Percentiles rank a stretch among this genome's conserved stretches.
Evolutionary conservation across 64 coral and sea anemone species (phyloP).

Genomic region (Anthopleura sola): DNA sequence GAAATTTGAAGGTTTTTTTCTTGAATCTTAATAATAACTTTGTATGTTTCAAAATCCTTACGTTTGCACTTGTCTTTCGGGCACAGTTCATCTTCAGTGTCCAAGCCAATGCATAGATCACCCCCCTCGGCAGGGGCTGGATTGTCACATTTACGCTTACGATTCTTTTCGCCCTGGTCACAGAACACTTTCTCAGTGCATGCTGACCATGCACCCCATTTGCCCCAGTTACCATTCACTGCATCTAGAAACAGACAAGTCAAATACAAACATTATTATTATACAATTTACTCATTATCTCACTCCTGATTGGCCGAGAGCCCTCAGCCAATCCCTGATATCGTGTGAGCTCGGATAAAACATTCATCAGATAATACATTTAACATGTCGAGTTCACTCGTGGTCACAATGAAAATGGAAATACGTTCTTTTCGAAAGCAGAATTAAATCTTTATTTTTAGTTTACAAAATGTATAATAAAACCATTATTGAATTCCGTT

Average conservation of each 20-base stretch:
- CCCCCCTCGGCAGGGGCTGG: conserved; percentile 45
- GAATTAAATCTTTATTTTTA: too few species aligned
- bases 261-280: too few species aligned
- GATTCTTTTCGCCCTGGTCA: conserved; percentile 9
- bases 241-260: not conserved
- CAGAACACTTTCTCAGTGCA: conserved; percentile 33
- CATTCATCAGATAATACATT: too few species aligned
- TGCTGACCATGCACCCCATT: conserved; percentile 19
- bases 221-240: conserved; percentile 37
- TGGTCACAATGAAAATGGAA: too few species aligned
- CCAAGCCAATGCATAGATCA: conserved; percentile 21
- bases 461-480: too few species aligned
- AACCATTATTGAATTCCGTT: too few species aligned
- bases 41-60: not conserved
- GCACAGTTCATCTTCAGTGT: conserved; percentile 28
- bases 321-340: too few species aligned
- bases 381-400: too few species aligned
- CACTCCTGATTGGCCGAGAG: too few species aligned
- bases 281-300: too few species aligned
- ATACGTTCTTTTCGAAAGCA: too few species aligned
- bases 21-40: not conserved
- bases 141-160: conserved; percentile 35
- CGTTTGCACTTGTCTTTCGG: conserved; percentile 27
- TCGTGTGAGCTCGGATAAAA: too few species aligned
- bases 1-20: not conserved